These are phyloP conservation scores for Leuciscus idus DNA, from an alignment of 2,113 vertebrate species.

Conservation along the genomic window DNA sequence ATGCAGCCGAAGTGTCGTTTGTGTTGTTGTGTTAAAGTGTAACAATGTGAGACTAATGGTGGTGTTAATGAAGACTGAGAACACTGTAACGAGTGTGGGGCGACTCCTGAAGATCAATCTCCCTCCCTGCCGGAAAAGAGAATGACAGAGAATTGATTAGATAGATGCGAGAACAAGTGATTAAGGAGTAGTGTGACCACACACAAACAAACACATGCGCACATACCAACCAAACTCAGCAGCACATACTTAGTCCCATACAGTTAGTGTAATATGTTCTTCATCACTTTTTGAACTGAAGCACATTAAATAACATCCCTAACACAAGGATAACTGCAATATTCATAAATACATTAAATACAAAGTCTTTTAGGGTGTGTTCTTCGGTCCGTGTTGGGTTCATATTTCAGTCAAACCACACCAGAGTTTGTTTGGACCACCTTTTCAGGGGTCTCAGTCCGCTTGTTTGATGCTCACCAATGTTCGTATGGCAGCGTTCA, in stretches of 20 bases:
- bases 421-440: too few species aligned
- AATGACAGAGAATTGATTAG: constrained; percentile 74
- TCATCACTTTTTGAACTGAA: neutral
- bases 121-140: constrained; percentile 66
- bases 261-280: neutral
- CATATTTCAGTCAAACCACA: too few species aligned
- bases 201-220: constrained; percentile 14
- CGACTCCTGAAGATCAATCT: constrained; percentile 74
- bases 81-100: constrained; percentile 63
- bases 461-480: too few species aligned
- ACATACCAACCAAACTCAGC: neutral
- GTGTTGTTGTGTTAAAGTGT: constrained; percentile 17
- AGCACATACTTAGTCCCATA: neutral
- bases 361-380: neutral
- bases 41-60: constrained; percentile 69
- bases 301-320: neutral
- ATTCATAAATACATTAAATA: neutral
- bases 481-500: too few species aligned
- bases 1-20: neutral
- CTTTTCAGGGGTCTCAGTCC: too few species aligned
- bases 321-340: neutral
- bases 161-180: constrained; percentile 49
- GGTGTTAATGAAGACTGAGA: constrained; percentile 71
- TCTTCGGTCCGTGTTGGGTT: too few species aligned
- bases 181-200: constrained; percentile 40